Evolutionary conservation across 2,797 vertebrate species (phyloP).

Genomic region (Coregonus suidteri): DNA sequence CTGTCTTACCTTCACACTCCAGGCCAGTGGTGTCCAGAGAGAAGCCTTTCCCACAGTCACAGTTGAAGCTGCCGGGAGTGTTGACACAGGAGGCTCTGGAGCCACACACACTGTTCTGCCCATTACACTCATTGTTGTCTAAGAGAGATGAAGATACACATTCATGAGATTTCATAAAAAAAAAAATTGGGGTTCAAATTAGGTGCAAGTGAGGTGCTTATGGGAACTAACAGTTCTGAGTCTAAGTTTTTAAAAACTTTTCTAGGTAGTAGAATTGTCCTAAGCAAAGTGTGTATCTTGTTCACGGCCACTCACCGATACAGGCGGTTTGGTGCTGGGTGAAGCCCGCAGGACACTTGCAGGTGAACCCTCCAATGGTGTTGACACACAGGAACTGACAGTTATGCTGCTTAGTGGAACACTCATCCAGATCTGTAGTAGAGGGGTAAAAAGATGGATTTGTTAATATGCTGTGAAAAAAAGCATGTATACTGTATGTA

Average conservation of each 20-base stretch:
- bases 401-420: conserved; percentile 95
- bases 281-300: neutral
- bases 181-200: too few relatives aligned
- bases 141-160: conserved; percentile 1
- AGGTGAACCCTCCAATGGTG: conserved; percentile 96
- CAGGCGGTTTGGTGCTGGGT: conserved; percentile 96
- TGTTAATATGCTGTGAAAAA: neutral
- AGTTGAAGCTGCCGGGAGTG: conserved; percentile 82
- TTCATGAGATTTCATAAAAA: too few relatives aligned
- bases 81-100: conserved; percentile 77
- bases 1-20: conserved; percentile 85
- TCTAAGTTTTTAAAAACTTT: too few relatives aligned
- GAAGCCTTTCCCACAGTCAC: conserved; percentile 91
- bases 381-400: conserved; percentile 98
- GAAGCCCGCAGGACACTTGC: conserved; percentile 97
- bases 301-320: conserved; percentile 80
- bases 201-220: too few relatives aligned
- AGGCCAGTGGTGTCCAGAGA: conserved; percentile 81
- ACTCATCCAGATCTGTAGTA: conserved; percentile 92
- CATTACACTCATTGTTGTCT: conserved; percentile 83
- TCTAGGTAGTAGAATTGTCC: too few relatives aligned
- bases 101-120: conserved; percentile 75
- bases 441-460: conserved; percentile 26
- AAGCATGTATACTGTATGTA: neutral
- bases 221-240: too few relatives aligned